Evolutionary conservation across 2,113 vertebrate species (phyloP), one percentile per base, ranked within the genome.

Genomic region (Paraplagusia blochii): DNA sequence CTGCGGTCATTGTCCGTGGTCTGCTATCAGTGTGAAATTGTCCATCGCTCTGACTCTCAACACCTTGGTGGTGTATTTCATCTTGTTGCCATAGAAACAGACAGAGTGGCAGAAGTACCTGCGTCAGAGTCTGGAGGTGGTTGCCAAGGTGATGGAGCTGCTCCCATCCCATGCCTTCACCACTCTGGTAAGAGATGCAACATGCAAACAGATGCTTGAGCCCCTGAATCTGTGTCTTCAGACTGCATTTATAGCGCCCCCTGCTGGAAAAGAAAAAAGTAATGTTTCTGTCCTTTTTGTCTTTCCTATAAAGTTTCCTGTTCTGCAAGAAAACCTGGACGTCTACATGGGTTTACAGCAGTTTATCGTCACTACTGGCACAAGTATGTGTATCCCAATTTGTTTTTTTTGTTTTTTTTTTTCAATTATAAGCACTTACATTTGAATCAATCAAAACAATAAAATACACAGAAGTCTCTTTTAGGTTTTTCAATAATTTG

Each of bases 111-210:
- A 99, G 86, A 92, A 92, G 83, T 99, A 98, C 90, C 88, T 99
- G 81, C 94, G 95, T 83, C 97, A 98, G 91, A 99, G 97, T 89
- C 83, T 99, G 87, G 97, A 99, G 77, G 95, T 99, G 14, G 95
- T 99, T 85, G 94, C 96, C 86, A 98, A 93, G 90, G 96, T 99
- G 86, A 98, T 98, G 95, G 97, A 99, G 84, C 93, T 99, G 44
- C 90, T 99, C 60, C 97, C 97, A 58, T 97, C 95, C 11, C 95
- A 97, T 54, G 94, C 96, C 48, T 99, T 99, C 80, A 92, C 95
- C 53, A 95, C 93, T 1, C 85, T 99, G 64, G 97, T 99, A 90
- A 93, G 89, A 72, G 13, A 47, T 29, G 6, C 22, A 29, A 6
- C 22, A 29, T 29, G 22, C 22, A 29, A 29, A 29, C 22, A 29